Base-by-base conservation (phyloP, 2,797 vertebrate species). In the Hybognathus amarus region DNA sequence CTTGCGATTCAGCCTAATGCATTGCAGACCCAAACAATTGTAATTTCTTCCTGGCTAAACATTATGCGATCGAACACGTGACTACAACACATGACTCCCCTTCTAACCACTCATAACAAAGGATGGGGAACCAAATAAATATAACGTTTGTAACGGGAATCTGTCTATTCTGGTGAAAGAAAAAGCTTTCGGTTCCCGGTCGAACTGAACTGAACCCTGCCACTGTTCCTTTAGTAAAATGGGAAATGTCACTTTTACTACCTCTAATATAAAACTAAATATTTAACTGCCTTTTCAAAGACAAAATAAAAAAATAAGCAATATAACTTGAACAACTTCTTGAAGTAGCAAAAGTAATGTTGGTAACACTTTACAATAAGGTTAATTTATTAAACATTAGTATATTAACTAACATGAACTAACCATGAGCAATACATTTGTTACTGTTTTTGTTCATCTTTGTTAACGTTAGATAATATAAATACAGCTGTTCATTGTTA, bases 21-120 rank as follows among this genome's bases (percentile, higher is more conserved):
- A 42, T 20, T 18, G 20, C 7, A 42, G 18, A 71, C 33, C 22
- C 18, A 40, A 12, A 33, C 24, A 18, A 36, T 70, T 77, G 47
- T 33, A 70, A 15, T 83, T 47, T 47, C 45, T 47, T 83, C 82
- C 82, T 36, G 74, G 52, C 77, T 61, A 20, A 61, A 47, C 74
- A 77, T 47, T 47, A 59, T 22, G 82, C 45, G 38, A 69, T 13
- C 7, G 8, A 54, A 8, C 82, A 77, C 6, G 74, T 77, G 82
- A 83, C 64, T 12, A 24, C 12, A 30, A 0, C 40, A 68, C 50
- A 33, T 77, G 74, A 59, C 45, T 47, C 64, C 7, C 59, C 5
- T 45, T 30, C 18, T 20, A 33, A 11, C 4, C 8, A 50, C 17
- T 70, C 4, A 1, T 45, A 24, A 24, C 22, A 45, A 17, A 9